These are phyloP conservation scores for Cacatua alba DNA, from an alignment of 2,113 vertebrate genomes.

Conservation along the genomic window DNA sequence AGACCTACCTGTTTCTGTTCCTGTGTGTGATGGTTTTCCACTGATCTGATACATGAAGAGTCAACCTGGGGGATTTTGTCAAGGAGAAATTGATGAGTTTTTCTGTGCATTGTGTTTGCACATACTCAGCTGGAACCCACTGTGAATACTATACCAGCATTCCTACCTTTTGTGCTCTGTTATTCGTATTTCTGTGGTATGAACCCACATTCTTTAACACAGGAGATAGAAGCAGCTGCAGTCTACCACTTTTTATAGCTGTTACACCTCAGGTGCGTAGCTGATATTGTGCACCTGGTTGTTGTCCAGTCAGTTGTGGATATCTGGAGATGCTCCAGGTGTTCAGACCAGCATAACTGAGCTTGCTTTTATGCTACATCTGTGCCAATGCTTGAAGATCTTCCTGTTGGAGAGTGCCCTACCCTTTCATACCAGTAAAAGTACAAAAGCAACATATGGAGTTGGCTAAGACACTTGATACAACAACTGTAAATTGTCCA, in stretches of 20 bases:
- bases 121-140: neutral
- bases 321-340: neutral
- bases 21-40: neutral
- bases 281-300: neutral
- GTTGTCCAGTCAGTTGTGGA: neutral
- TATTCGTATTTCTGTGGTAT: neutral
- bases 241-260: neutral
- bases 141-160: neutral
- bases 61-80: neutral
- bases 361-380: neutral
- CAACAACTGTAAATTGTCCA: neutral
- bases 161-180: neutral
- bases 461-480: neutral
- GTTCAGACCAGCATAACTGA: neutral
- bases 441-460: neutral
- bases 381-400: neutral
- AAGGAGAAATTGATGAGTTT: neutral
- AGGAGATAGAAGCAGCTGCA: neutral
- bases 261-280: neutral
- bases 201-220: neutral
- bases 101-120: neutral
- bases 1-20: conserved; percentile 1
- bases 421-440: neutral
- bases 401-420: neutral
- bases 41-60: conserved; percentile 21